Base-by-base conservation (phyloP, 1,140 invertebrate species). In the Aleiodes sp. region DNA sequence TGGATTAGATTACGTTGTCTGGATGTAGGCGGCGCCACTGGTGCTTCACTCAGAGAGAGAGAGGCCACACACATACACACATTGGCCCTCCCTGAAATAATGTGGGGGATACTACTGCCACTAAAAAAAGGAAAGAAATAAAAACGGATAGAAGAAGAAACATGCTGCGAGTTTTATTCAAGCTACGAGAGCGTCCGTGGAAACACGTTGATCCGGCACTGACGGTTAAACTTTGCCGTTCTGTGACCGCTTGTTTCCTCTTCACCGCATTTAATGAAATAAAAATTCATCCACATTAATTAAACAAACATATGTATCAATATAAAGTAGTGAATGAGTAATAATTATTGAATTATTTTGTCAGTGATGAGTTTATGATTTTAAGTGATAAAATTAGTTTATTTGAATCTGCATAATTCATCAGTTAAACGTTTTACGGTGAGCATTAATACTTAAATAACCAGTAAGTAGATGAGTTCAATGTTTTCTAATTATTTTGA, bases 141-240 rank as follows among this genome's bases (percentile, higher is more conserved):
- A n/a, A n/a, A n/a, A n/a, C n/a, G n/a, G n/a, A n/a, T 52, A 16
- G 14, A 43, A 43, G 19, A 43, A 43, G 7, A 43, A 16, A n/a
- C 39, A 8, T 4, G 19, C 3, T 10, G 19, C 21, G 6, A 9
- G 46, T 9, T 10, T 52, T 52, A 52, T 52, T 52, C 46, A 24
- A 52, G 46, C 46, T 21, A 52, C 46, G 46, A 52, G n/a, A n/a
- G 10, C 46, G 26, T 24, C 46, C 46, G 46, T 52, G 46, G 46
- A 52, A 52, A 52, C 46, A 16, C 46, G 46, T 52, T 16, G 46
- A 12, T 19, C 21, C 46, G 41, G 41, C 41, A 46, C n/a, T 46
- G 6, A 16, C 16, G 16, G 19, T 24, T 10, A 24, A n/a, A 52
- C 46, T 7, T 12, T 21, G 19, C 46, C 21, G 41, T 52, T 52